Percentiles rank a stretch among this genome's conserved stretches.
phyloP scores from a whole-genome alignment of 2,797 vertebrate species.

The Coregonus sp. region DNA sequence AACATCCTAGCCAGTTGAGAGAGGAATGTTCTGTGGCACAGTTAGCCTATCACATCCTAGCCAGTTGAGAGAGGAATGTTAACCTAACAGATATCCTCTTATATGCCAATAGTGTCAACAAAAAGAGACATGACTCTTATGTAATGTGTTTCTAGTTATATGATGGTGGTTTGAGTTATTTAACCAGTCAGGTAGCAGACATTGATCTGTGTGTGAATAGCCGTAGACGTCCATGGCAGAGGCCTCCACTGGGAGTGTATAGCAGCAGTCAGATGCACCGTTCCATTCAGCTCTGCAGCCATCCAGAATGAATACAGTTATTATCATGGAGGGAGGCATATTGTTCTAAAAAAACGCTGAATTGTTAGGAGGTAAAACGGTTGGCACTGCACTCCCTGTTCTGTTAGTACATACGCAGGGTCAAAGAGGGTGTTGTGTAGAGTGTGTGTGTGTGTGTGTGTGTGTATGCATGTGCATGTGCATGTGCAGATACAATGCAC shows the following conservation, averaged over 20 bases:
- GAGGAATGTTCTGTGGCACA: no score
- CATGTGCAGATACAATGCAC: slow-evolving; percentile 1
- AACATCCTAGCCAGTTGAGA: no score
- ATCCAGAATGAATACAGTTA: slow-evolving; percentile 45
- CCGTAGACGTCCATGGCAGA: slow-evolving; percentile 7
- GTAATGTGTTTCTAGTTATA: neutral
- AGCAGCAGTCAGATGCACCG: slow-evolving; percentile 20
- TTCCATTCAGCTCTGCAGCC: slow-evolving; percentile 40
- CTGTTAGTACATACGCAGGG: neutral
- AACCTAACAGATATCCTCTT: neutral
- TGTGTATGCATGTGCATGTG: neutral
- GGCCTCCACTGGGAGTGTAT: neutral
- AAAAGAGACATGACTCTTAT: neutral
- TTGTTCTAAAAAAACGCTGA: slow-evolving; percentile 72
- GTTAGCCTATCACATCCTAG: no score
- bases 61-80: neutral
- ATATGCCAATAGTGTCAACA: no score
- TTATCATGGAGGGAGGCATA: slow-evolving; percentile 40
- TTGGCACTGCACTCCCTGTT: slow-evolving; percentile 66
- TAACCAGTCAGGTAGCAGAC: neutral
- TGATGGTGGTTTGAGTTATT: neutral
- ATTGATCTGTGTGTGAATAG: neutral
- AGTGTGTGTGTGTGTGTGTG: slow-evolving; percentile 20
- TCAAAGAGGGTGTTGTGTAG: slow-evolving; percentile 23
- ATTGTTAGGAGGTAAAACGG: slow-evolving; percentile 62